Base-by-base conservation (phyloP, 2,888 invertebrate species). In the Rotaria macrura region DNA sequence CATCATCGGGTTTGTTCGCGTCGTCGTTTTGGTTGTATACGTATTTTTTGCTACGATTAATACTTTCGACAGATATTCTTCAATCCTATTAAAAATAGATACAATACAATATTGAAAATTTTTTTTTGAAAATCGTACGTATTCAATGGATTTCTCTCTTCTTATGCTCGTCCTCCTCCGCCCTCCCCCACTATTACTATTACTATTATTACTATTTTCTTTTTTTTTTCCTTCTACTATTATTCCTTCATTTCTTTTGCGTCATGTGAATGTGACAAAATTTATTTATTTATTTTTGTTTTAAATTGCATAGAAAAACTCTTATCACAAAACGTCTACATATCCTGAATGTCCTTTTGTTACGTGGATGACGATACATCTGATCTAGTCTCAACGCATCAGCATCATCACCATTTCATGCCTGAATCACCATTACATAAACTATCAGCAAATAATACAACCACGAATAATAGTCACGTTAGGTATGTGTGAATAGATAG, bases 1-100 rank as follows among this genome's bases (percentile, higher is more conserved):
- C 65, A 65, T 65, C 65, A 65, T 65, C 65, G 65, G 65, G 65
- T 65, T 65, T 65, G 65, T 65, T 65, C 65, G 65, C 65, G 65
- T 65, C 65, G 65, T 17, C 6, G 29, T 49, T 29, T 34, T 65
- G 65, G 34, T 65, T 65, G 65, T 65, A 65, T 65, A 65, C 65
- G 65, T 65, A 65, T 65, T 65, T 65, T 65, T 65, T 65, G 29
- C 65, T 65, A 65, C 65, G 29, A 65, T 65, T 34, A 34, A 34
- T 65, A 65, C 65, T 65, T 65, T 34, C 65, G 65, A 65, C 34
- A 34, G 34, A 65, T 65, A 65, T 65, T 65, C 29, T 29, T 34
- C 34, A 29, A 65, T 29, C 14, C 29, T 10, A 65, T 34, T 34
- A 29, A 29, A 65, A 29, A 34, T 5, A 57, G 14, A 65, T 65